Conservation (phyloP, 2,113 vertebrate species). For the Myotis lucifugus region DNA sequence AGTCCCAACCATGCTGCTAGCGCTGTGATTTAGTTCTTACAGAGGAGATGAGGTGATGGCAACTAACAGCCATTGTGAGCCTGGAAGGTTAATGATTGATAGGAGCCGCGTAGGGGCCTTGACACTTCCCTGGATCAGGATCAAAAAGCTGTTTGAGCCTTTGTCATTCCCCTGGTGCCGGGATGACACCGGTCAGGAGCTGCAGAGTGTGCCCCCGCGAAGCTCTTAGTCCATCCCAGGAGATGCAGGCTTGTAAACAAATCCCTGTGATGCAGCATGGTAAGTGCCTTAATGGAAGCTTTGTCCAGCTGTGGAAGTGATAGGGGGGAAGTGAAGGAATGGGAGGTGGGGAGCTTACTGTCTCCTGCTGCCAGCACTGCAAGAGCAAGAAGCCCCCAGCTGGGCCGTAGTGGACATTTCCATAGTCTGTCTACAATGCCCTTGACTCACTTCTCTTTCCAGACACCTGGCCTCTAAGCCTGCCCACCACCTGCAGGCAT, state of each 20-base stretch:
- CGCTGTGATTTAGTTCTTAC: background rate
- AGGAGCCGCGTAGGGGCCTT: background rate
- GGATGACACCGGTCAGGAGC: background rate
- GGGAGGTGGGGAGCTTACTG: background rate
- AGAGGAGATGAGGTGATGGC: background rate
- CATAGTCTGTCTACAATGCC: background rate
- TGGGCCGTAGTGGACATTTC: background rate
- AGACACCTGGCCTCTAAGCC: background rate
- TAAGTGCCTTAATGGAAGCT: background rate
- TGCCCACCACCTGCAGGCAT: background rate
- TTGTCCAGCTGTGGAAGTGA: background rate
- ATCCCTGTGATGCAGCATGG: background rate
- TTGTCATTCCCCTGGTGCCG: background rate
- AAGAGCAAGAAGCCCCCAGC: no score
- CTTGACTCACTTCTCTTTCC: background rate
- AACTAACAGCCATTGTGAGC: background rate
- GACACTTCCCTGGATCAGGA: background rate
- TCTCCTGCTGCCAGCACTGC: background rate
- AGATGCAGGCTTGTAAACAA: background rate
- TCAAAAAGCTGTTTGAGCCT: background rate
- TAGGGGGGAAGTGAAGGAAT: no score
- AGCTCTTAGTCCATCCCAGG: background rate
- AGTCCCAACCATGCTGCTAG: background rate
- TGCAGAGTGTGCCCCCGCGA: background rate
- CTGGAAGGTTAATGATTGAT: background rate